Evolutionary conservation across 2,797 vertebrate genomes (phyloP).

Genomic region (Antrozous pallidus): DNA sequence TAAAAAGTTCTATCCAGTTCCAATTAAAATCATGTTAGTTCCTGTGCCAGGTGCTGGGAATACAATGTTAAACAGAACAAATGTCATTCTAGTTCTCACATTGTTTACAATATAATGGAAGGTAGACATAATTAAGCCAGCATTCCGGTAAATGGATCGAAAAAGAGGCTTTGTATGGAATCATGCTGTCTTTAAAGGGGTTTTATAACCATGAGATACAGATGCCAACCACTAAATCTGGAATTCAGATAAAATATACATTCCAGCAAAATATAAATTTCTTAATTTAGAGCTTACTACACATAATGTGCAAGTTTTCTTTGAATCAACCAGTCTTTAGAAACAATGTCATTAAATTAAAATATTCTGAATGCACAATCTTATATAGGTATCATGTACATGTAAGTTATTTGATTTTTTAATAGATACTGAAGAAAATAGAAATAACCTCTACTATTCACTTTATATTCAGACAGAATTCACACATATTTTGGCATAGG

Average conservation of each 20-base stretch:
- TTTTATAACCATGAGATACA: not conserved
- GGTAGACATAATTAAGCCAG: not conserved
- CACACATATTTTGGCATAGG: too few relatives aligned
- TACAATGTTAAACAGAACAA: not conserved
- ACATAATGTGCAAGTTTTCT: not conserved
- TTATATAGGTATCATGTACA: too few relatives aligned
- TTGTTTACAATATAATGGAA: not conserved
- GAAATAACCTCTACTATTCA: too few relatives aligned
- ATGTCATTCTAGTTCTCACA: not conserved
- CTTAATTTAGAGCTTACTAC: not conserved
- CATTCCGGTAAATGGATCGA: not conserved
- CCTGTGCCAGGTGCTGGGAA: not conserved
- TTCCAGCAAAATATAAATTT: not conserved
- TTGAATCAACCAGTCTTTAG: not conserved
- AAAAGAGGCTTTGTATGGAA: not conserved
- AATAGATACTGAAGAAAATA: too few relatives aligned
- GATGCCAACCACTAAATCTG: not conserved
- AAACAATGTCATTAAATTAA: too few relatives aligned
- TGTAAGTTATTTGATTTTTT: too few relatives aligned
- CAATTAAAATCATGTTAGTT: not conserved
- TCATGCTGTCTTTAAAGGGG: not conserved
- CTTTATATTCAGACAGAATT: too few relatives aligned
- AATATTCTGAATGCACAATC: too few relatives aligned
- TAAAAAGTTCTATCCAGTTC: not conserved
- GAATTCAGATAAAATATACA: not conserved